Percentiles rank a stretch among this genome's conserved stretches.
These are phyloP conservation scores for Campoplex nolae DNA, from an alignment of 2,888 invertebrate genomes.

Conservation along the genomic window DNA sequence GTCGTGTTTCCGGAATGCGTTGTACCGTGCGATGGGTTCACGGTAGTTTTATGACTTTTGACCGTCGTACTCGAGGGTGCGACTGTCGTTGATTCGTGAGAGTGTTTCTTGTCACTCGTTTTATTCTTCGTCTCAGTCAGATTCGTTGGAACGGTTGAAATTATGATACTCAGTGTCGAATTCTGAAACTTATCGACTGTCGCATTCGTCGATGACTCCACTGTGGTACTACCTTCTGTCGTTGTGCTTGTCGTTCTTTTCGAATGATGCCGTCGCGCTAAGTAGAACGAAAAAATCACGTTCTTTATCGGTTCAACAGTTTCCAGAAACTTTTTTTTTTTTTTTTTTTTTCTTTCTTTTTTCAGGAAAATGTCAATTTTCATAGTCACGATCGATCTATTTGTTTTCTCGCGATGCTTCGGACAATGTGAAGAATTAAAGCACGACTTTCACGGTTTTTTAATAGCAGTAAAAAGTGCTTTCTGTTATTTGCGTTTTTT, in stretches of 20 bases:
- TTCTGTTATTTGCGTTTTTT: not conserved
- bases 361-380: not conserved
- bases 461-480: not conserved
- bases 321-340: not conserved
- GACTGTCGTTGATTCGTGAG: conserved; percentile 7
- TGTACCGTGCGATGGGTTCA: not conserved
- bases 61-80: not conserved
- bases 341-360: not conserved
- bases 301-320: not conserved
- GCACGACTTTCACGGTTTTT: not conserved
- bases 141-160: not conserved
- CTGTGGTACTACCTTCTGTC: conserved; percentile 37
- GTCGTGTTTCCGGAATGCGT: conserved; percentile 15
- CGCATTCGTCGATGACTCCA: not conserved
- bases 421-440: not conserved
- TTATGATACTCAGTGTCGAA: not conserved
- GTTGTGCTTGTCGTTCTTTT: conserved; percentile 43
- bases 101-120: not conserved
- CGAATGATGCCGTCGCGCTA: conserved; percentile 32
- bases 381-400: not conserved
- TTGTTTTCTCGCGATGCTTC: not conserved
- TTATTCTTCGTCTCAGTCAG: not conserved
- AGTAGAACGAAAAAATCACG: conserved; percentile 1
- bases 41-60: not conserved
- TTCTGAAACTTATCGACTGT: not conserved